Evolutionary conservation across 2,113 vertebrate species (phyloP).

Genomic region (Campylorhamphus procurvoides): DNA sequence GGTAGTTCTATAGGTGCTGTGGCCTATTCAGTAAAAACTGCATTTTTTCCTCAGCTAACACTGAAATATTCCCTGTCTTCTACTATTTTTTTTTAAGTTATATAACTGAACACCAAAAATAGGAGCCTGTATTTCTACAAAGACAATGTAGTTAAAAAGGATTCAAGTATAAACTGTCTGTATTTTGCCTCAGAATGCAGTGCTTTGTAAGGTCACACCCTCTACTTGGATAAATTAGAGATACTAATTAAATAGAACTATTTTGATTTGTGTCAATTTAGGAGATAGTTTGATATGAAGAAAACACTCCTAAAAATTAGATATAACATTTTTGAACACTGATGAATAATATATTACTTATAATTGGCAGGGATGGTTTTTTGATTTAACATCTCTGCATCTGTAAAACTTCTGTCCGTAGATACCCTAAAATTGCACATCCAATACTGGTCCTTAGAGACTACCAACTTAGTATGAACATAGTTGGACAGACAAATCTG

Average conservation of each 20-base stretch:
- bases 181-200: background rate
- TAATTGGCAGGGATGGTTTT: background rate
- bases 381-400: background rate
- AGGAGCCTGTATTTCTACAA: background rate
- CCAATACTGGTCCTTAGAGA: background rate
- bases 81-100: background rate
- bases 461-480: background rate
- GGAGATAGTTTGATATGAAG: background rate
- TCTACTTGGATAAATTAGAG: background rate
- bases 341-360: background rate
- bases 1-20: background rate
- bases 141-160: background rate
- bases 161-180: background rate
- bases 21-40: background rate
- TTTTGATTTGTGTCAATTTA: background rate
- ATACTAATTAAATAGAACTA: background rate
- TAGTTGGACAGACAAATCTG: background rate
- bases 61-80: background rate
- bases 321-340: background rate
- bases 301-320: background rate
- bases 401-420: background rate
- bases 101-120: background rate
- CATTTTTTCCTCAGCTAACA: background rate
- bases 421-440: background rate
- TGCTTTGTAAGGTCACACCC: background rate